A percentile compares a stretch with the other conserved stretches of the same genome.
Evolutionary conservation across 2,888 invertebrate genomes (phyloP).

Genomic region (Dynastes grantii): DNA sequence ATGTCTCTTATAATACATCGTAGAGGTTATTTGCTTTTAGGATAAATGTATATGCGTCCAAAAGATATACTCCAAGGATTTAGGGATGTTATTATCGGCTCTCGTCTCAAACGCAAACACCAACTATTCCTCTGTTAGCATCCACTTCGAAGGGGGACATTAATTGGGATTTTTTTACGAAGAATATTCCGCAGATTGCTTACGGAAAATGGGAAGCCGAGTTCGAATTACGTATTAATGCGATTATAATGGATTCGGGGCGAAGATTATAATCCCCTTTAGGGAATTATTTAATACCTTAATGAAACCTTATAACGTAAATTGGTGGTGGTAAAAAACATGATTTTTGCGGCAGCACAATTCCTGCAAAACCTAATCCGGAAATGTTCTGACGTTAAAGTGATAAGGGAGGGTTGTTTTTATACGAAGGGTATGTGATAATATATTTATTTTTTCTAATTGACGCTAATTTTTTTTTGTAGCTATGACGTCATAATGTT

Average conservation of each 20-base stretch:
- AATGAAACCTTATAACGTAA: slow-evolving; percentile 22
- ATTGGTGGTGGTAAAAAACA: slow-evolving; percentile 2
- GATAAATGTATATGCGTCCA: neutral
- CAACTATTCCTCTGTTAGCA: too few relatives aligned
- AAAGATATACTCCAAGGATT: slow-evolving; percentile 6
- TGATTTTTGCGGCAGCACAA: neutral
- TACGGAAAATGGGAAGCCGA: neutral
- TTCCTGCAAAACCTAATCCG: neutral
- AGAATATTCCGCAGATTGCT: slow-evolving; percentile 1
- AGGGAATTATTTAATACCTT: slow-evolving; percentile 28
- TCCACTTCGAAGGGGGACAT: slow-evolving; percentile 9
- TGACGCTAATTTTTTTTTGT: too few relatives aligned
- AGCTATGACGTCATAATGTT: too few relatives aligned
- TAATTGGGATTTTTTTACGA: slow-evolving; percentile 16
- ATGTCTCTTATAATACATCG: neutral
- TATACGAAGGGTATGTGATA: too few relatives aligned
- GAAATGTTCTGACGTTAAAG: too few relatives aligned
- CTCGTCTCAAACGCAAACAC: neutral
- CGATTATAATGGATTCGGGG: slow-evolving; percentile 31
- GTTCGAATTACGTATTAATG: slow-evolving; percentile 36
- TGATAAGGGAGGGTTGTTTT: too few relatives aligned
- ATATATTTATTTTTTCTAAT: too few relatives aligned
- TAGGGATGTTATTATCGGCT: slow-evolving; percentile 9
- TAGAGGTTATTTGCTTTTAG: slow-evolving; percentile 1
- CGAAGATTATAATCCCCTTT: slow-evolving; percentile 16